phyloP scores from a whole-genome alignment of 1,140 invertebrate species.

The Papilio machaon region DNA sequence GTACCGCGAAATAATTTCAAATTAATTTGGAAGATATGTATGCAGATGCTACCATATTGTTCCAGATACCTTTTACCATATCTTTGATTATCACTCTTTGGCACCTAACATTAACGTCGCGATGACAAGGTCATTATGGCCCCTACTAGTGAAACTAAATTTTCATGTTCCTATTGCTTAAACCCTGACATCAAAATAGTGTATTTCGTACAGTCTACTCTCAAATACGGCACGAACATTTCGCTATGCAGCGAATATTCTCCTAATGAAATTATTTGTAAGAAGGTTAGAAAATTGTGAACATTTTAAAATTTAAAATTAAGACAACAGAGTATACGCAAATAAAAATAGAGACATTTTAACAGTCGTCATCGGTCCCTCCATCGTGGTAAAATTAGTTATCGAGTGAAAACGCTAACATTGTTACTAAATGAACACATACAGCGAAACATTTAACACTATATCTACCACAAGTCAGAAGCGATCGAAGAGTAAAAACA shows the following conservation, averaged over 20 bases:
- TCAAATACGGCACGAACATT: slow-evolving; percentile 25
- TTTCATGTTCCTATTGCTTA: slow-evolving; percentile 48
- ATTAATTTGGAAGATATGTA: slow-evolving; percentile 76
- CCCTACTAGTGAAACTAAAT: slow-evolving; percentile 41
- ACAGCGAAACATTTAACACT: slow-evolving; percentile 77
- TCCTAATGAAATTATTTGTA: slow-evolving; percentile 8
- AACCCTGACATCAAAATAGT: slow-evolving; percentile 48
- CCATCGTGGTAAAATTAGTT: slow-evolving; percentile 55
- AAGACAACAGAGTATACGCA: slow-evolving; percentile 68
- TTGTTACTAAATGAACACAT: slow-evolving; percentile 78
- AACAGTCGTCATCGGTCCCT: slow-evolving; percentile 62
- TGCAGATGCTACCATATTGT: slow-evolving; percentile 68
- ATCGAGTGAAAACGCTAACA: slow-evolving; percentile 69
- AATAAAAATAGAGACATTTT: slow-evolving; percentile 52
- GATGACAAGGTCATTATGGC: slow-evolving; percentile 63
- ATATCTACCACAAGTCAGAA: slow-evolving; percentile 70
- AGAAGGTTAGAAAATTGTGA: slow-evolving; percentile 21
- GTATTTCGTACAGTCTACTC: slow-evolving; percentile 35
- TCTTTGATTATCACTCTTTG: slow-evolving; percentile 81
- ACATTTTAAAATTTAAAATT: slow-evolving; percentile 38
- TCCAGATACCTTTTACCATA: slow-evolving; percentile 62
- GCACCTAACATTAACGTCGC: slow-evolving; percentile 75
- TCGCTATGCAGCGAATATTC: slow-evolving; percentile 2
- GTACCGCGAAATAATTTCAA: slow-evolving; percentile 76
- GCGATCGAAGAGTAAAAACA: slow-evolving; percentile 64